Evolutionary conservation across 92 coral and sea anemone genomes (phyloP), one percentile per base, ranked within the genome.

Genomic region (Porites divaricata): DNA sequence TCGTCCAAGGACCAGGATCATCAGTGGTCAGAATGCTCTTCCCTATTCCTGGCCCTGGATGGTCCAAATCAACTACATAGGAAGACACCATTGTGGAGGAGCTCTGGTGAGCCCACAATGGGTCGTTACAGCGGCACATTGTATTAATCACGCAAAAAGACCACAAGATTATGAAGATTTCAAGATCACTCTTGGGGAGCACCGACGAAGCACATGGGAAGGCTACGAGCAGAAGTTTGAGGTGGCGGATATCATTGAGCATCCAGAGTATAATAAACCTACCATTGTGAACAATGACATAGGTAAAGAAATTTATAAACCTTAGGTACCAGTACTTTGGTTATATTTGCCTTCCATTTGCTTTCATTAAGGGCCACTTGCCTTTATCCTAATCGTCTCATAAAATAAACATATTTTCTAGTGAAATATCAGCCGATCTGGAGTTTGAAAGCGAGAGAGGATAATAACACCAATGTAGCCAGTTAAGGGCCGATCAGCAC

Each of bases 11-110:
- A 81, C 84, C 3, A 79, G 95, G 70, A 92, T 92, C 64, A 87
- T 92, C 83, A 87, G 89, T 63, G 95, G 95, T 4, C 84, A 84
- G 1, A 72, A 92, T 70, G 95, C 95, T 0, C 70, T 83, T 21
- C 95, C 95, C 14, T 69, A 92, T 64, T 78, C 95, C 45, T 92
- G 95, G 95, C 95, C 95, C 56, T 92, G 95, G 95, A 92, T 92
- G 93, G 95, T 79, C 17, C 95, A 92, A 69, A 92, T 92, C 14
- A 81, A 85, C 59, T 87, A 83, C 77, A 81, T 74, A 12, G 78
- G 88, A 22, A 85, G 91, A 1, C 95, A 92, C 53, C 91, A 89
- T 64, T 92, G 95, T 54, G 95, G 95, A 66, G 95, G 95, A 11
- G 81, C 95, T 11, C 54, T 92, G 54, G 95, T 92, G 65, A 88